A percentile compares a stretch with the other conserved stretches of the same genome.
Evolutionary conservation across 2,888 invertebrate genomes (phyloP).

Genomic region (Vandiemenella viatica): DNA sequence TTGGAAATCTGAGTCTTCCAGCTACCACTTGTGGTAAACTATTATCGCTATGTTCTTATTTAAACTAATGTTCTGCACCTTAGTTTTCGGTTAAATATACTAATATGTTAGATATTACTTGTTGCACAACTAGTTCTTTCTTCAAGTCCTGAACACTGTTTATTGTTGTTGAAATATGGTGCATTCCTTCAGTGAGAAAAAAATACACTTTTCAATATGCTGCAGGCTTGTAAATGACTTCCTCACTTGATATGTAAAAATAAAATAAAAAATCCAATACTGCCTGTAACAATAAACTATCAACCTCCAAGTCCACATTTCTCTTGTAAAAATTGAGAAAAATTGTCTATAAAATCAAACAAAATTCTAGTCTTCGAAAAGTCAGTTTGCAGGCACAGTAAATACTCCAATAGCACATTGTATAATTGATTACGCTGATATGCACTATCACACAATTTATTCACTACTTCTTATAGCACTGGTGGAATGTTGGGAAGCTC

Average conservation of each 20-base stretch:
- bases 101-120: too few species aligned
- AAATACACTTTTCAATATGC: background rate
- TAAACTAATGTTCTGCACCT: too few species aligned
- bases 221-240: conserved; percentile 1
- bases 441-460: background rate
- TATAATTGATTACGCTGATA: background rate
- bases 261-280: background rate
- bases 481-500: conserved; percentile 3
- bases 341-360: background rate
- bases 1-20: too few species aligned
- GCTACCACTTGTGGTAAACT: too few species aligned
- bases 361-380: background rate
- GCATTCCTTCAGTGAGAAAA: too few species aligned
- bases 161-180: too few species aligned
- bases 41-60: too few species aligned
- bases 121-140: too few species aligned
- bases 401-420: conserved; percentile 7
- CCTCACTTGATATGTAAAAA: conserved; percentile 1
- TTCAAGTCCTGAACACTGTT: too few species aligned
- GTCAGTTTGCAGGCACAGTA: conserved; percentile 7
- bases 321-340: background rate
- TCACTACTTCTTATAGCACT: background rate
- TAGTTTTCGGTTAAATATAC: too few species aligned
- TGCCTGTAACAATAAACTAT: background rate
- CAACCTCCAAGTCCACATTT: background rate